Percentiles rank a stretch among this genome's conserved stretches.
Conservation (phyloP, 2,888 invertebrate genomes). For the Leucozona laternaria region DNA sequence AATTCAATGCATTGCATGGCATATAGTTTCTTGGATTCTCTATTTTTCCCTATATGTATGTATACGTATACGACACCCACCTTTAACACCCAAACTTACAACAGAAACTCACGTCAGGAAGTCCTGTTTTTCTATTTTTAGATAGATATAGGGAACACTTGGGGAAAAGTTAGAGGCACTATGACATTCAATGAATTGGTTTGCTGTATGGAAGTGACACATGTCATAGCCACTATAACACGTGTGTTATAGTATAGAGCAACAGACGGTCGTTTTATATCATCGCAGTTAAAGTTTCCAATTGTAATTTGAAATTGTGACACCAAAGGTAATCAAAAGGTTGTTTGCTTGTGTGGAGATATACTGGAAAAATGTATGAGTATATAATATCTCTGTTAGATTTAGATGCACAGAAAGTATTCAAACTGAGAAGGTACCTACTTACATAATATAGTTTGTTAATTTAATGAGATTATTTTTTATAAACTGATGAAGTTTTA, state of each 20-base stretch:
- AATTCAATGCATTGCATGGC: constrained; percentile 48
- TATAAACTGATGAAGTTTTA: too few relatives aligned
- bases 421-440: background rate
- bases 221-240: constrained; percentile 11
- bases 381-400: background rate
- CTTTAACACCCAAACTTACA: constrained; percentile 9
- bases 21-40: background rate
- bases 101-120: background rate
- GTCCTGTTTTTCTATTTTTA: background rate
- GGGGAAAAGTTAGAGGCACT: constrained; percentile 30
- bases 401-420: background rate
- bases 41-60: background rate
- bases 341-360: constrained; percentile 11
- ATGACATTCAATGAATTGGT: constrained; percentile 32
- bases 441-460: too few relatives aligned
- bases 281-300: background rate
- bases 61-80: background rate
- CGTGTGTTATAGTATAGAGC: background rate
- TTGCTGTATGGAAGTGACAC: constrained; percentile 47
- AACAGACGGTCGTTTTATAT: background rate
- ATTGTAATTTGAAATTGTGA: constrained; percentile 24
- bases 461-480: too few relatives aligned
- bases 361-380: background rate
- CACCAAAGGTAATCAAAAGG: constrained; percentile 45
- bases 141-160: constrained; percentile 9